Conservation (phyloP, 2,113 vertebrate genomes). For the Plestiodon gilberti region DNA sequence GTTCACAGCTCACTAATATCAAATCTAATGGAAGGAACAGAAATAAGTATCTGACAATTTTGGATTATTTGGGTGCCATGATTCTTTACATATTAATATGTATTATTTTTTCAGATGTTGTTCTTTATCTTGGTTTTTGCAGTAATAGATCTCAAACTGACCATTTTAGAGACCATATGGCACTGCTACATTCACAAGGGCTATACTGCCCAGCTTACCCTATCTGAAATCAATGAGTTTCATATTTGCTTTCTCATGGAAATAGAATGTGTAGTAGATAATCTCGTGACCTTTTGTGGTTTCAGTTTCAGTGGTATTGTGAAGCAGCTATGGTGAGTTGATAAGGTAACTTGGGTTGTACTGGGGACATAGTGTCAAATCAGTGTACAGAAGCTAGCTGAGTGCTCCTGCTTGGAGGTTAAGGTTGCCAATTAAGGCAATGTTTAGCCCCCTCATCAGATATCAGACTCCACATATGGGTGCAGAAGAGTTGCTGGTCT, state of each 20-base stretch:
- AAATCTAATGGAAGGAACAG: background rate
- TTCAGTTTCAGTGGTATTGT: background rate
- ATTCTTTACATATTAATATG: background rate
- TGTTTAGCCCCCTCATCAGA: background rate
- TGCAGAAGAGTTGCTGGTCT: background rate
- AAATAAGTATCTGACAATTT: background rate
- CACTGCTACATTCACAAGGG: background rate
- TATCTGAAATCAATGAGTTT: background rate
- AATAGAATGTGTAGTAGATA: slow-evolving; percentile 5
- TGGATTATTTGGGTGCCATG: background rate
- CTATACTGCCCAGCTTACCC: background rate
- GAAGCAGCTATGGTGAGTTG: background rate
- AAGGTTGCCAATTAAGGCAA: background rate
- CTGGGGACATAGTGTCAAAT: background rate
- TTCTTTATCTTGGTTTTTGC: background rate
- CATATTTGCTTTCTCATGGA: background rate
- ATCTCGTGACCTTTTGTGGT: background rate
- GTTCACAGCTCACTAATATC: background rate
- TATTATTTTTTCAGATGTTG: background rate
- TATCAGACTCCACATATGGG: background rate
- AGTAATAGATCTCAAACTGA: background rate
- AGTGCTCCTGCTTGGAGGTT: background rate
- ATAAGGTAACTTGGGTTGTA: background rate
- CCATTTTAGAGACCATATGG: background rate
- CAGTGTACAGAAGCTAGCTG: background rate